These are phyloP conservation scores for Charanyca ferruginea DNA, from an alignment of 2,888 invertebrate species.

Conservation along the genomic window DNA sequence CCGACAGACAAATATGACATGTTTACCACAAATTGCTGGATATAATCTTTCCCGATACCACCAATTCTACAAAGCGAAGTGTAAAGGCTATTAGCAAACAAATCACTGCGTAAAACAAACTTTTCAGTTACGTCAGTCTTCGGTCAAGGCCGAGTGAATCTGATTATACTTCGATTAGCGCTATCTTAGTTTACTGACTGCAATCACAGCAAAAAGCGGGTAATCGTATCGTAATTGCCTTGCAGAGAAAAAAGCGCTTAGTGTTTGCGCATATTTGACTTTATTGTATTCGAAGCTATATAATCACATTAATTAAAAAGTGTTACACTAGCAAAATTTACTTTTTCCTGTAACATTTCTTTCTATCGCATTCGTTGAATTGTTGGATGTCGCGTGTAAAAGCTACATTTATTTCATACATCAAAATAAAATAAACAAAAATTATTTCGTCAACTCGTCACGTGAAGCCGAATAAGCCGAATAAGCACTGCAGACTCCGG, in stretches of 20 bases:
- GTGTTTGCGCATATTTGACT: conserved; percentile 8
- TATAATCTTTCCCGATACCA: background rate
- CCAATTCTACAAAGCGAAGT: background rate
- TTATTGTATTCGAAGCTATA: conserved; percentile 6
- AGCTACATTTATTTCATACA: too few relatives aligned
- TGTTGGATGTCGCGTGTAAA: too few relatives aligned
- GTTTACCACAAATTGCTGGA: too few relatives aligned
- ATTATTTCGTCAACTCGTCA: too few relatives aligned
- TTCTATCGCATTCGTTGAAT: too few relatives aligned
- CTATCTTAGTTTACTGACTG: conserved; percentile 36
- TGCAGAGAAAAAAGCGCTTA: conserved; percentile 32
- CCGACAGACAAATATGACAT: too few relatives aligned
- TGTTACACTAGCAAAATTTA: too few relatives aligned
- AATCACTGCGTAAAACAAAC: conserved; percentile 37
- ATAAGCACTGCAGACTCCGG: too few relatives aligned
- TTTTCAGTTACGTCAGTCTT: conserved; percentile 46
- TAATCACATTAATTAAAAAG: background rate
- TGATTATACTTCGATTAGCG: conserved; percentile 61
- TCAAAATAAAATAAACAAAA: too few relatives aligned
- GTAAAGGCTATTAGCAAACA: conserved; percentile 41
- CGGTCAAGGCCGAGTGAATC: conserved; percentile 60
- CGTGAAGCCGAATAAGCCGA: too few relatives aligned
- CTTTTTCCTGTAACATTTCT: too few relatives aligned
- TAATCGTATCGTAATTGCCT: conserved; percentile 40
- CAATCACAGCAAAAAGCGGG: conserved; percentile 50